phyloP scores from a whole-genome alignment of 2,888 invertebrate genomes.

The Dryocosmus kuriphilus region DNA sequence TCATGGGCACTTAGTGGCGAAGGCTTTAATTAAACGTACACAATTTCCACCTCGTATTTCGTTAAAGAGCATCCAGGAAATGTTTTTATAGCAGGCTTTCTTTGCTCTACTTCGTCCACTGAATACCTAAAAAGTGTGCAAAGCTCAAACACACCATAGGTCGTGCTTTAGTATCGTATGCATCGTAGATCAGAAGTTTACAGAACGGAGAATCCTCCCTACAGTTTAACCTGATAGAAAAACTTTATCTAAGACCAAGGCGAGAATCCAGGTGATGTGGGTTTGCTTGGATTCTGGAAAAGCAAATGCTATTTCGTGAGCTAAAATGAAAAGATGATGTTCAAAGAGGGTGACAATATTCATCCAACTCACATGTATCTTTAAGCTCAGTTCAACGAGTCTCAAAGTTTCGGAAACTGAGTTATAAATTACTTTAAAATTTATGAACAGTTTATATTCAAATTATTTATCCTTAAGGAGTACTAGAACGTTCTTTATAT shows the following conservation, averaged over 20 bases:
- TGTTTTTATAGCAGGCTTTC: neutral
- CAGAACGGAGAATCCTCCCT: constrained; percentile 15
- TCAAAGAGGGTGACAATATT: constrained; percentile 6
- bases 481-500: neutral
- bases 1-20: constrained; percentile 25
- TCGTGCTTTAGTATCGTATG: constrained; percentile 24
- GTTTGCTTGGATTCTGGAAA: neutral
- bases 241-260: neutral
- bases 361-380: constrained; percentile 1
- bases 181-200: constrained; percentile 28
- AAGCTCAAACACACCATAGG: constrained; percentile 23
- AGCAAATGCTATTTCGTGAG: constrained; percentile 26
- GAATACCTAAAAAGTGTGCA: constrained; percentile 1
- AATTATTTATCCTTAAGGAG: neutral
- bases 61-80: neutral
- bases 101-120: neutral
- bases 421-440: neutral
- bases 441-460: neutral
- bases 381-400: neutral
- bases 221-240: constrained; percentile 27
- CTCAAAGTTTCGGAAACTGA: neutral
- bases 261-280: constrained; percentile 19
- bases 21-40: constrained; percentile 36
- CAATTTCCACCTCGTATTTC: constrained; percentile 8
- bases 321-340: constrained; percentile 10